These are phyloP conservation scores for Onychostruthus taczanowskii DNA, from an alignment of 2,113 vertebrate genomes.

Conservation along the genomic window DNA sequence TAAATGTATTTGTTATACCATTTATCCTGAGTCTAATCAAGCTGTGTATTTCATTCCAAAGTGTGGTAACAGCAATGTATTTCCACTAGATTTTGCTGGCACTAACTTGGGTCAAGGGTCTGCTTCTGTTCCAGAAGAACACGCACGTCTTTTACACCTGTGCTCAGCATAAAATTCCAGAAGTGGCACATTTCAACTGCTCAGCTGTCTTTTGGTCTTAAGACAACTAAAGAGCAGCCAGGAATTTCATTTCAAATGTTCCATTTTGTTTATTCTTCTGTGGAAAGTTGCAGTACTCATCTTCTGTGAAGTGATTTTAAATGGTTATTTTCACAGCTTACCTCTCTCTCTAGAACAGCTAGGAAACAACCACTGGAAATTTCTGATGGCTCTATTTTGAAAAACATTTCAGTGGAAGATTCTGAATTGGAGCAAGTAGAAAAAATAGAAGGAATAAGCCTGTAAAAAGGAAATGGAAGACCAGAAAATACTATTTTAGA, in stretches of 20 bases:
- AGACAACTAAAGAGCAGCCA: background rate
- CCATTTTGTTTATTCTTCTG: background rate
- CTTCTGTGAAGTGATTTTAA: background rate
- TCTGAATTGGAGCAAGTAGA: constrained; percentile 55
- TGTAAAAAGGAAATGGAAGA: constrained; percentile 40
- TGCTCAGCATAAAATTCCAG: background rate
- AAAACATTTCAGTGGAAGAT: constrained; percentile 71
- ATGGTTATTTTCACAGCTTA: constrained; percentile 50
- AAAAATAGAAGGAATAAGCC: constrained; percentile 76
- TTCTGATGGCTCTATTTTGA: constrained; percentile 82
- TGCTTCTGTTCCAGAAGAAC: background rate
- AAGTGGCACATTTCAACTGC: background rate
- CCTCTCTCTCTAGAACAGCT: constrained; percentile 84
- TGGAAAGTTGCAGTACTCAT: background rate
- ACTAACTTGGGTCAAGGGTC: background rate
- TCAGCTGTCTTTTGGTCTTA: background rate
- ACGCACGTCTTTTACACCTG: background rate
- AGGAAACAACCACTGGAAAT: constrained; percentile 87
- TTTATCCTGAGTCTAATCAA: background rate
- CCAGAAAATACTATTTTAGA: background rate
- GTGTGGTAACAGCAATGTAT: background rate
- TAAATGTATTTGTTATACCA: too few species aligned
- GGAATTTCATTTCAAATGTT: background rate
- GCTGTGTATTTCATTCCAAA: background rate
- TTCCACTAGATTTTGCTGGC: background rate